Base-by-base conservation (phyloP, 2,888 invertebrate genomes). In the Agriopis leucophaearia region DNA sequence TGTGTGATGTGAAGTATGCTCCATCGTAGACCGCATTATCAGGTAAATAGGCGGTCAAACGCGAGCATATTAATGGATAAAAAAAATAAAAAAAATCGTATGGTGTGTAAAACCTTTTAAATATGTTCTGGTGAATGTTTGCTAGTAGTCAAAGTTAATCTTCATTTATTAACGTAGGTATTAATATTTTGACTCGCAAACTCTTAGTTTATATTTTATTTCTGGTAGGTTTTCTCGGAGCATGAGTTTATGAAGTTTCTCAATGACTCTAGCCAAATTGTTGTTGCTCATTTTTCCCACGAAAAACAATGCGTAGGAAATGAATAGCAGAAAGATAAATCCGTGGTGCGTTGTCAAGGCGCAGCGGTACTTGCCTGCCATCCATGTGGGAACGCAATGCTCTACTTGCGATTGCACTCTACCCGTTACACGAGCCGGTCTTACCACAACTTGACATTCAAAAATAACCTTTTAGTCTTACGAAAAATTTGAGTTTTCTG, bases 311-410 rank as follows among this genome's bases (percentile, higher is more conserved):
- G 76, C 65, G 75, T 80, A 82, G 85, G 85, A 89, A 89, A 80
- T 81, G 79, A 84, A 83, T 85, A 78, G 82, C 83, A 83, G 79
- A 81, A 84, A 86, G 82, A 87, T 86, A 87, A 84, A 82, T 86
- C 83, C 74, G 79, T 82, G 69, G 81, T 83, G 81, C 81, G 82
- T 84, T 88, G 87, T 87, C 85, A 88, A 85, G 74, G 5, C 80
- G 83, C 83, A 83, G 82, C 83, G 82, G 86, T 80, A 84, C 84
- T 83, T 50, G 18, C 44, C 54, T 50, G 18, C 44, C 54, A 15
- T 84, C 82, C 83, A 84, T 87, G 88, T 92, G 92, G 86, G 92
- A 92, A 92, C 86, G 88, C 84, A 88, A 88, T 85, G 92, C 89
- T 90, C 91, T 74, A 90, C 80, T 91, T 91, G 83, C 81, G 72